A percentile compares a stretch with the other conserved stretches of the same genome.
Conservation (phyloP, 92 coral and sea anemone species). For the Porites divaricata region DNA sequence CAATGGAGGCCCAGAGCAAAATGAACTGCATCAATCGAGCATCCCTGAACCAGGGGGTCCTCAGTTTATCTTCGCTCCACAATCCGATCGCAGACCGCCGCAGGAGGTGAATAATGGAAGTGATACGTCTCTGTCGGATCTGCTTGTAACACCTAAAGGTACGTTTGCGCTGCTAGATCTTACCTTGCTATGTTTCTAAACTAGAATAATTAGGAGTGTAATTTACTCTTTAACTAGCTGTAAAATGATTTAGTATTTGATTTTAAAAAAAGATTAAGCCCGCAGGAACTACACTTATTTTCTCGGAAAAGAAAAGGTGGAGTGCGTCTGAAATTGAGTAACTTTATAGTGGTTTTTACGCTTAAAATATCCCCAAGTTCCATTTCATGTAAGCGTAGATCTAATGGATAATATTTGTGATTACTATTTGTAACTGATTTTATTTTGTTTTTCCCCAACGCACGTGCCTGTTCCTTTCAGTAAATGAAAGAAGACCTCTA, state of each 20-base stretch:
- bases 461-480: not conserved
- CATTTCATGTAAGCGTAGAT: too few species aligned
- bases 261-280: too few species aligned
- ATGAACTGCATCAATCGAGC: constrained; percentile 1
- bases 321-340: too few species aligned
- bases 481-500: too few species aligned
- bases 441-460: not conserved
- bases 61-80: not conserved
- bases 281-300: too few species aligned
- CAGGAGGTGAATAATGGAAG: not conserved
- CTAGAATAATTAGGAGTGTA: not conserved
- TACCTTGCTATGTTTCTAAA: not conserved
- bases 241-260: too few species aligned
- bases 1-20: not conserved
- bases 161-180: not conserved
- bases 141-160: not conserved
- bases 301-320: too few species aligned
- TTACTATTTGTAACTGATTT: too few species aligned
- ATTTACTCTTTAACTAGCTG: not conserved
- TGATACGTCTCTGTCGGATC: not conserved
- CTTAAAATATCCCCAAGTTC: too few species aligned
- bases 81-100: too few species aligned
- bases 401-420: too few species aligned
- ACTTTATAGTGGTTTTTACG: too few species aligned
- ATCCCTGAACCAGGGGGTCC: not conserved